phyloP scores from a whole-genome alignment of 2,888 invertebrate species.

The Scaptomyza flava region DNA sequence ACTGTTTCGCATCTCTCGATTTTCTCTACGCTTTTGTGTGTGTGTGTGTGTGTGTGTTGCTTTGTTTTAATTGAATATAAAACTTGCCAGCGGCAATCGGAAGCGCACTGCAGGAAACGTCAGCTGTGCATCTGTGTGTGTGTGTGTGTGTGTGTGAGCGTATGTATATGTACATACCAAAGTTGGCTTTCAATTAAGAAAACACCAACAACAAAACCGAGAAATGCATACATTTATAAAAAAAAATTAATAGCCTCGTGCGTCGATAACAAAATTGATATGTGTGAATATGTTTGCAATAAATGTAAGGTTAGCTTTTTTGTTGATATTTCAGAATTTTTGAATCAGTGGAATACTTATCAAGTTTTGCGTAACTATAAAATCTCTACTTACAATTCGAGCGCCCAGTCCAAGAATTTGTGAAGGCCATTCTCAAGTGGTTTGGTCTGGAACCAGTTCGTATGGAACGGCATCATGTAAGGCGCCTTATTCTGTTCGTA shows the following conservation, averaged over 20 bases:
- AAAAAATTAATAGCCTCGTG: conserved; percentile 46
- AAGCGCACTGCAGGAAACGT: conserved; percentile 74
- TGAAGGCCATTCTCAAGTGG: conserved; percentile 92
- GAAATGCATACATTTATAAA: conserved; percentile 51
- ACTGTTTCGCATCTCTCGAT: conserved; percentile 30
- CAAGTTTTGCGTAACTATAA: no score
- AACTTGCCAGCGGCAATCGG: conserved; percentile 76
- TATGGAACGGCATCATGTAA: conserved; percentile 98
- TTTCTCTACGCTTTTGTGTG: conserved; percentile 11
- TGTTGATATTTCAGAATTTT: conserved; percentile 17
- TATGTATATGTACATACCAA: conserved; percentile 35
- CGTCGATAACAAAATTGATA: conserved; percentile 35
- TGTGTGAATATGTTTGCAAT: neutral
- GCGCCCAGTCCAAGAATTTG: conserved; percentile 93
- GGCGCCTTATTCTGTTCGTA: conserved; percentile 95
- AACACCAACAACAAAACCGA: conserved; percentile 55
- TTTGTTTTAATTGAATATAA: conserved; percentile 76
- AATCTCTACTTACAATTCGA: conserved; percentile 87
- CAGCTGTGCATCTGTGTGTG: conserved; percentile 60
- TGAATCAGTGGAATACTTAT: conserved; percentile 11
- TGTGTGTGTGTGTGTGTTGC: conserved; percentile 22
- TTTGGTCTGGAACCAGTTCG: conserved; percentile 97
- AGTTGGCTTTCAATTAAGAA: conserved; percentile 77
- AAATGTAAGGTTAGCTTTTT: conserved; percentile 11
- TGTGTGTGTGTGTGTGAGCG: conserved; percentile 23